Conservation (phyloP, 2,888 invertebrate genomes). For the Nomada flava region DNA sequence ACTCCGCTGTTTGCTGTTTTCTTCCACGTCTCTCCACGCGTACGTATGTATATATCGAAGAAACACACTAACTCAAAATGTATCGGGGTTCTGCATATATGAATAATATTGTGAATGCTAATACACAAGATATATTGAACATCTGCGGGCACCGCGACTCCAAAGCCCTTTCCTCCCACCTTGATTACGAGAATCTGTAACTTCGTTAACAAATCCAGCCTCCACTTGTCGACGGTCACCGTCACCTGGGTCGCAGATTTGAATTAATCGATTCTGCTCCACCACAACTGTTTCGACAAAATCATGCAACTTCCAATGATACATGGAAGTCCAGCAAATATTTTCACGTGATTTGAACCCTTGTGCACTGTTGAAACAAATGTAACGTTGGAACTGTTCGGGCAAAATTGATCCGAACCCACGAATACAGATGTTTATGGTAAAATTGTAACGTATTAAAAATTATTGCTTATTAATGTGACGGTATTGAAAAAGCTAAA, state of each 20-base stretch:
- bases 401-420: background rate
- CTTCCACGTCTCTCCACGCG: background rate
- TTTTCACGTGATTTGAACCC: background rate
- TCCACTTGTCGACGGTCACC: constrained; percentile 43
- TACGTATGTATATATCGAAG: constrained; percentile 7
- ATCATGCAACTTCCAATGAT: too few relatives aligned
- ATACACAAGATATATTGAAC: constrained; percentile 82
- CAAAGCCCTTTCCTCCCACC: constrained; percentile 57
- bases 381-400: background rate
- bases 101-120: constrained; percentile 83
- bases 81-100: constrained; percentile 79
- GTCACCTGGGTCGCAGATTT: constrained; percentile 63
- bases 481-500: too few relatives aligned
- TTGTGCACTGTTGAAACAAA: background rate
- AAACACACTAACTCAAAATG: constrained; percentile 47
- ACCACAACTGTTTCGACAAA: too few relatives aligned
- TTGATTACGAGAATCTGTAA: constrained; percentile 83
- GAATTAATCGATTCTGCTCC: constrained; percentile 65
- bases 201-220: constrained; percentile 81
- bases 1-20: constrained; percentile 11
- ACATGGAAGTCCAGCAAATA: too few relatives aligned
- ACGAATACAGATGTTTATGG: too few relatives aligned
- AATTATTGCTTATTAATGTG: too few relatives aligned
- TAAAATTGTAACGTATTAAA: too few relatives aligned
- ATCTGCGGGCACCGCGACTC: constrained; percentile 75